These are phyloP conservation scores for Sturnus vulgaris DNA, from an alignment of 2,113 vertebrate genomes.

Conservation along the genomic window DNA sequence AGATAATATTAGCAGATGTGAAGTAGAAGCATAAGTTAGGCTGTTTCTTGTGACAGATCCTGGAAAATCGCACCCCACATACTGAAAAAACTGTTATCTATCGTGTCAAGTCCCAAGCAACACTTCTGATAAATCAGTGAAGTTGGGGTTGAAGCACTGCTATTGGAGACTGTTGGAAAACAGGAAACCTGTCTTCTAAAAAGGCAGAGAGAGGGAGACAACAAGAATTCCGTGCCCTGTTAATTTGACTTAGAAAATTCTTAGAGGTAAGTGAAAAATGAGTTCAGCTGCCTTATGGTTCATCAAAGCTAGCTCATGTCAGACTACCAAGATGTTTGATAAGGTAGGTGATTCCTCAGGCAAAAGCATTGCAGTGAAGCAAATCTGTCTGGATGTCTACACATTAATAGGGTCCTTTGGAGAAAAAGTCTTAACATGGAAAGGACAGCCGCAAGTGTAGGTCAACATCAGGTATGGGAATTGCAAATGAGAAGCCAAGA, in stretches of 20 bases:
- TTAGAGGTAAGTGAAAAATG: not conserved
- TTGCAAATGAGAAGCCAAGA: not conserved
- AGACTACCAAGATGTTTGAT: not conserved
- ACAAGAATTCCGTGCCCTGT: not conserved
- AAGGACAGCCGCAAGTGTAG: not conserved
- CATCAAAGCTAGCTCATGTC: not conserved
- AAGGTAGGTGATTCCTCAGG: not conserved
- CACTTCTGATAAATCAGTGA: not conserved
- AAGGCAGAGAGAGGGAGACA: not conserved
- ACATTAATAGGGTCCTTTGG: not conserved
- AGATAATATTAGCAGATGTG: not conserved
- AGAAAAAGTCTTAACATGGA: not conserved
- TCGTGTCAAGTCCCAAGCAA: not conserved
- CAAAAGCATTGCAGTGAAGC: not conserved
- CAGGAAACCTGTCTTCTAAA: not conserved
- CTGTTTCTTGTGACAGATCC: not conserved
- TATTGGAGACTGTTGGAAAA: not conserved
- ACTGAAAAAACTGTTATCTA: not conserved
- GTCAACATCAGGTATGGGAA: no score
- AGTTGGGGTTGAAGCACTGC: not conserved
- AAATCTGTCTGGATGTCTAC: not conserved
- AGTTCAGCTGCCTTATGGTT: not conserved
- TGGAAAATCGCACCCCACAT: not conserved
- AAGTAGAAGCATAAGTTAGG: not conserved
- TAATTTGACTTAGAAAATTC: not conserved